Evolutionary conservation across 2,797 vertebrate species (phyloP).

Genomic region (Enteromius viviparus): DNA sequence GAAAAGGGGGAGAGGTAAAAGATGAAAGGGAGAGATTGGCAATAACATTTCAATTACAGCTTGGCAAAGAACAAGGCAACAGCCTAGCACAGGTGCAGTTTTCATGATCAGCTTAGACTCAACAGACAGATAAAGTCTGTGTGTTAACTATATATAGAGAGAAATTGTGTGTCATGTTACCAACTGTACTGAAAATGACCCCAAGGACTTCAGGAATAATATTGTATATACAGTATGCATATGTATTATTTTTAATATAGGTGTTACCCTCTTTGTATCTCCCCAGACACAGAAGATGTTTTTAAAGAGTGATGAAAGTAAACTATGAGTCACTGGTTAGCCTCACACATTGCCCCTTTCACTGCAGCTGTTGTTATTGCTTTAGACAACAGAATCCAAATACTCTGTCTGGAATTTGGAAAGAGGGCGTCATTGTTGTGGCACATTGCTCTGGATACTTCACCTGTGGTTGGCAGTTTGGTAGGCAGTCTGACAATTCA

Average conservation of each 20-base stretch:
- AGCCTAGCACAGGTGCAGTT: background rate
- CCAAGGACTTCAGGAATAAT: background rate
- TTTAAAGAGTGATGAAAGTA: constrained; percentile 7
- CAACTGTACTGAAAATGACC: background rate
- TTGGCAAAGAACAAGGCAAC: constrained; percentile 23
- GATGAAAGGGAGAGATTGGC: background rate
- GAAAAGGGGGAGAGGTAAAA: constrained; percentile 13
- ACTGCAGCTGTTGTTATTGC: constrained; percentile 41
- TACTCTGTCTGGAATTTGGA: constrained; percentile 25
- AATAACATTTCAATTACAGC: constrained; percentile 21
- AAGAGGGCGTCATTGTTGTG: constrained; percentile 39
- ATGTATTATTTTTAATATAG: no score
- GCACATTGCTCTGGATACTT: constrained; percentile 29
- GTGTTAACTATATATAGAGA: background rate
- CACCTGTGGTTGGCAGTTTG: constrained; percentile 17
- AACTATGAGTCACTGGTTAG: constrained; percentile 12
- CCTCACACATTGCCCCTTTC: background rate
- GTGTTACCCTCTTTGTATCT: background rate
- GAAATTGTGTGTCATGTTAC: background rate
- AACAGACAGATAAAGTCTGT: background rate
- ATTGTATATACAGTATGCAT: no score
- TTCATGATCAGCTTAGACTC: background rate
- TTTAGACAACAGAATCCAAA: constrained; percentile 47
- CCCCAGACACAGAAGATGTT: constrained; percentile 11
- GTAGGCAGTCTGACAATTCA: constrained; percentile 18